Conservation (phyloP, 1,140 invertebrate genomes). For the Drosophila miranda region DNA sequence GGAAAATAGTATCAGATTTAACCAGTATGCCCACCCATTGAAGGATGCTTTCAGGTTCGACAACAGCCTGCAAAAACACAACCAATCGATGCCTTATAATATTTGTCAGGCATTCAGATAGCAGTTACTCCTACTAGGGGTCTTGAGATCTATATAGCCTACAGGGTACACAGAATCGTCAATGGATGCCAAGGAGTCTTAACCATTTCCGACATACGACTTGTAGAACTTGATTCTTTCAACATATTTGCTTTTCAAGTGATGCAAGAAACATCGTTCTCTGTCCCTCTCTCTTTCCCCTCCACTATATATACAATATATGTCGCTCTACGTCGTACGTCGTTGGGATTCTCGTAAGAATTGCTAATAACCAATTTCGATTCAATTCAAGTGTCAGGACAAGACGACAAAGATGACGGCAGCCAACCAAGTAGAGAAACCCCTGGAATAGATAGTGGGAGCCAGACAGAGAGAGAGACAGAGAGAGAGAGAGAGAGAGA, state of each 20-base stretch:
- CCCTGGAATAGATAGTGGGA: constrained; percentile 17
- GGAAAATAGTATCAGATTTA: no score
- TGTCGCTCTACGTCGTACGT: constrained; percentile 15
- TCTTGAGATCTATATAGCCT: background rate
- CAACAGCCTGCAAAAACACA: no score
- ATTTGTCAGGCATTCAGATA: no score
- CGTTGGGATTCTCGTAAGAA: constrained; percentile 64
- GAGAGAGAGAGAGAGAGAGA: background rate
- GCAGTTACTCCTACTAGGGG: no score
- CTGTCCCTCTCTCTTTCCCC: constrained; percentile 15
- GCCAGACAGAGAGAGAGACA: constrained; percentile 1
- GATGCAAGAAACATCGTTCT: constrained; percentile 21
- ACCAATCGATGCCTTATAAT: no score
- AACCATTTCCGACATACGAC: constrained; percentile 3
- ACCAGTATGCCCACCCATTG: no score
- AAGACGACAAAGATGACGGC: constrained; percentile 70
- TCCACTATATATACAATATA: constrained; percentile 2
- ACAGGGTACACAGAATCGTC: no score
- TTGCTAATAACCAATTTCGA: constrained; percentile 81
- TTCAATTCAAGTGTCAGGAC: constrained; percentile 80
- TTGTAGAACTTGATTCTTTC: constrained; percentile 52
- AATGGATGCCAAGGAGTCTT: background rate
- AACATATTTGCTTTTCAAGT: constrained; percentile 71
- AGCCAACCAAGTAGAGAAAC: constrained; percentile 35
- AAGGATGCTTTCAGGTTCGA: no score